Evolutionary conservation across 2,113 vertebrate species (phyloP).

Genomic region (Phoxinus phoxinus): DNA sequence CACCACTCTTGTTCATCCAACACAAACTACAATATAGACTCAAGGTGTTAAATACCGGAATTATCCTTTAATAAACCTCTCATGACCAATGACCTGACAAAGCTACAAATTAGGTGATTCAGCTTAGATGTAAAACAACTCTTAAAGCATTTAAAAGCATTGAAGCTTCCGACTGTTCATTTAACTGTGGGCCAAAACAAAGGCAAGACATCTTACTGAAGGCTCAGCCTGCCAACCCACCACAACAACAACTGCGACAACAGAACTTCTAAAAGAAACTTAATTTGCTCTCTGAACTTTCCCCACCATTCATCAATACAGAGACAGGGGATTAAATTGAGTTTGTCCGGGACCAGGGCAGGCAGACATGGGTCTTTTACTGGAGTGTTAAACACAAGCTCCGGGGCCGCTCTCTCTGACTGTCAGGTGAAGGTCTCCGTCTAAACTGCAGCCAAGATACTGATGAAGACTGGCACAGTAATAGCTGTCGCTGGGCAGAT

Average conservation of each 20-base stretch:
- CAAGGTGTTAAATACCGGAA: too few species aligned
- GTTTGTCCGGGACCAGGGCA: constrained; percentile 21
- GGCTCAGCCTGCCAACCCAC: not conserved
- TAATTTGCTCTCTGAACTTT: constrained; percentile 52
- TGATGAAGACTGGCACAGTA: constrained; percentile 55
- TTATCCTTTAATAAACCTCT: constrained; percentile 38
- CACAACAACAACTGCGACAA: not conserved
- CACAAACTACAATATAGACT: too few species aligned
- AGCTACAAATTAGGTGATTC: constrained; percentile 47
- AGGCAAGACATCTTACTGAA: constrained; percentile 34
- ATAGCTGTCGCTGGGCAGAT: constrained; percentile 27
- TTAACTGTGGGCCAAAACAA: constrained; percentile 33
- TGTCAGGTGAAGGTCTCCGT: constrained; percentile 38
- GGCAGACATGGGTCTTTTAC: constrained; percentile 31
- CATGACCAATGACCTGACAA: constrained; percentile 51
- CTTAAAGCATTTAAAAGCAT: constrained; percentile 25
- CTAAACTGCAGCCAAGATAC: constrained; percentile 31
- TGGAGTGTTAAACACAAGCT: constrained; percentile 40
- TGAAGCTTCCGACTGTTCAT: not conserved
- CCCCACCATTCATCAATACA: constrained; percentile 48
- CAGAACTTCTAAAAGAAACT: constrained; percentile 45
- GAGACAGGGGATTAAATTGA: constrained; percentile 54
- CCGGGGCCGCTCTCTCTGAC: constrained; percentile 21
- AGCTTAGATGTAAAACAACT: constrained; percentile 47
- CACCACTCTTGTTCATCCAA: too few species aligned